phyloP scores from a whole-genome alignment of 2,888 invertebrate genomes.

The Zhengitettix transpicula region DNA sequence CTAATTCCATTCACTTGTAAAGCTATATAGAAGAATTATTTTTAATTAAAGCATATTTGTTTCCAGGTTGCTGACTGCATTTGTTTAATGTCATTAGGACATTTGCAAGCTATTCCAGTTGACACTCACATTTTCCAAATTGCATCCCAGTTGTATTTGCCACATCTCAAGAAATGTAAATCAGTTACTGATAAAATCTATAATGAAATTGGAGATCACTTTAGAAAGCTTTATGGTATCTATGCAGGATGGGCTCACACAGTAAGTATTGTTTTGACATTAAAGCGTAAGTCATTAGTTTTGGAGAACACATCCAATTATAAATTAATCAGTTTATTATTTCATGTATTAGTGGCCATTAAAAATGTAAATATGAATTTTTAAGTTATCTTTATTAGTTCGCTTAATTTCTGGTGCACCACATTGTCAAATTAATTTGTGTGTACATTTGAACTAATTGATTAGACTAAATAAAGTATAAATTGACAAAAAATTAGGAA shows the following conservation, averaged over 20 bases:
- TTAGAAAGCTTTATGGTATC: conserved; percentile 64
- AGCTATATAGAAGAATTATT: no score
- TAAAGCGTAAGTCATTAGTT: background rate
- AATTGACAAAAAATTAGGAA: no score
- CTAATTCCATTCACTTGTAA: no score
- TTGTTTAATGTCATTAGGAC: conserved; percentile 87
- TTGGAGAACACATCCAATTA: background rate
- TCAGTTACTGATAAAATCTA: conserved; percentile 69
- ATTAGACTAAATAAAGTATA: no score
- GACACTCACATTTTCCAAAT: conserved; percentile 95
- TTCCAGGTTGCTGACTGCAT: conserved; percentile 89
- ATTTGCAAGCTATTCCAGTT: conserved; percentile 77
- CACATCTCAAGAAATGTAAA: conserved; percentile 55
- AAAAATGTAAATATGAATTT: no score
- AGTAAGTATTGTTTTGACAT: conserved; percentile 35
- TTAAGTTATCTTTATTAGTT: no score
- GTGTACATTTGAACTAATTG: no score
- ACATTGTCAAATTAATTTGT: no score
- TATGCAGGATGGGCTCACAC: conserved; percentile 93
- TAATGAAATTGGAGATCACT: conserved; percentile 67
- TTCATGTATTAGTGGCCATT: no score
- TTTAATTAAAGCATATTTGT: background rate
- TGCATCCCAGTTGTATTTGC: conserved; percentile 63
- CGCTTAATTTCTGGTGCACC: no score
- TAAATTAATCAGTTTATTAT: no score